These are phyloP conservation scores for Idaea aversata DNA, from an alignment of 2,888 invertebrate species.

Conservation along the genomic window DNA sequence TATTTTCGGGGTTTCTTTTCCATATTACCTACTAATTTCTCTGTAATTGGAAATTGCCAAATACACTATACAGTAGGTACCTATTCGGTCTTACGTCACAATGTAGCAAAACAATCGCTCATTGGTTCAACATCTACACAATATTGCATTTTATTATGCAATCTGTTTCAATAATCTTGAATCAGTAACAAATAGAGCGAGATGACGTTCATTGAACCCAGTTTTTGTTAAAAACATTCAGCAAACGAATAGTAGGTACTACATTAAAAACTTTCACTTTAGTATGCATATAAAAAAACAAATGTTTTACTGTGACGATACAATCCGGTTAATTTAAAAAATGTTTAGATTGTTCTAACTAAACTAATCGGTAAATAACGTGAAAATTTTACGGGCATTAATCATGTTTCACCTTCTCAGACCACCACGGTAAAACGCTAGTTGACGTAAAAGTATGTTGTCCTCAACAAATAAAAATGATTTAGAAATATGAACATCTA, in stretches of 20 bases:
- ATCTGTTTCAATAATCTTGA: not conserved
- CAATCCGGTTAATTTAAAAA: not conserved
- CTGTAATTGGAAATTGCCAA: not conserved
- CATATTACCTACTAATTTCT: no score
- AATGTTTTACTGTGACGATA: not conserved
- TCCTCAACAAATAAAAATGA: no score
- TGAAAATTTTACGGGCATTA: no score
- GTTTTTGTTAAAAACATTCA: slow-evolving; percentile 8
- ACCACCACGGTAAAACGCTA: no score
- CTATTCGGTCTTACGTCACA: not conserved
- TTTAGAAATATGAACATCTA: no score
- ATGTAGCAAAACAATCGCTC: not conserved
- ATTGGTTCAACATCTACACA: not conserved
- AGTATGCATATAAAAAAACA: not conserved
- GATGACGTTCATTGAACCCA: not conserved
- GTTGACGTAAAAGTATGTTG: no score
- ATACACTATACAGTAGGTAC: not conserved
- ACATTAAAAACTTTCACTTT: not conserved
- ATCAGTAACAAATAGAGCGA: not conserved
- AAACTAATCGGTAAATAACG: no score
- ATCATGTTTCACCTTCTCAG: no score
- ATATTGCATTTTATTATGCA: not conserved
- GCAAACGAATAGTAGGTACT: not conserved
- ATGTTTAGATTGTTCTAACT: no score
- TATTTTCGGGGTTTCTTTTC: no score